Evolutionary conservation across 1,140 invertebrate species (phyloP).

Genomic region (Diploscapter pachys): DNA sequence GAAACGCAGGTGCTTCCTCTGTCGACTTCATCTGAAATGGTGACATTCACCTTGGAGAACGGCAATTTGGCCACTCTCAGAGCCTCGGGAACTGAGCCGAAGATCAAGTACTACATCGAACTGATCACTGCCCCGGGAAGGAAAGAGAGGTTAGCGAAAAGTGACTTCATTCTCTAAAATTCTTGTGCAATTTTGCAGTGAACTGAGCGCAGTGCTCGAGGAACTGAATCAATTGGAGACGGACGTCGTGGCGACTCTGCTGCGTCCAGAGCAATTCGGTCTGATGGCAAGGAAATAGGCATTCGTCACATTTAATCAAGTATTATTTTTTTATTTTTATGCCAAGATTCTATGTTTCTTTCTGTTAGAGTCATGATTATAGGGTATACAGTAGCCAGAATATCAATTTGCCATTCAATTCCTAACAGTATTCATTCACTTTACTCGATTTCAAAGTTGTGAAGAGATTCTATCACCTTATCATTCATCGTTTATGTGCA

Average conservation of each 20-base stretch:
- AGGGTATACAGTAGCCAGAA: too few species aligned
- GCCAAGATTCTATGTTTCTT: too few species aligned
- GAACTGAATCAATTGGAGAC: constrained; percentile 43
- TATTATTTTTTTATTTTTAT: too few species aligned
- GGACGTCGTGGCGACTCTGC: constrained; percentile 49
- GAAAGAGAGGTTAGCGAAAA: constrained; percentile 27
- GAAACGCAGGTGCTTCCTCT: constrained; percentile 67
- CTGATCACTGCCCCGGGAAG: constrained; percentile 62
- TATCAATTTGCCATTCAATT: too few species aligned
- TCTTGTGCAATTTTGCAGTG: constrained; percentile 22
- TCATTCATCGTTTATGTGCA: too few species aligned
- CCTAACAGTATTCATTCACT: too few species aligned
- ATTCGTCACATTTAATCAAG: too few species aligned
- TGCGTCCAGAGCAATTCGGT: constrained; percentile 48
- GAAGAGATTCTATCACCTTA: too few species aligned
- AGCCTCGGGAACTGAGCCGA: constrained; percentile 97
- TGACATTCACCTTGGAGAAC: constrained; percentile 88
- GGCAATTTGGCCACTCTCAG: constrained; percentile 81
- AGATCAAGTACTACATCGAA: constrained; percentile 96
- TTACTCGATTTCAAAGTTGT: too few species aligned
- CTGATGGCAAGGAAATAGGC: constrained; percentile 43
- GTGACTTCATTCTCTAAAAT: background rate
- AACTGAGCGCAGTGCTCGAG: constrained; percentile 39
- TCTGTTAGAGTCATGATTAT: too few species aligned
- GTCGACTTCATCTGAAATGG: constrained; percentile 82